These are phyloP conservation scores for Yponomeuta malinellus DNA, from an alignment of 2,888 invertebrate species.

Conservation along the genomic window DNA sequence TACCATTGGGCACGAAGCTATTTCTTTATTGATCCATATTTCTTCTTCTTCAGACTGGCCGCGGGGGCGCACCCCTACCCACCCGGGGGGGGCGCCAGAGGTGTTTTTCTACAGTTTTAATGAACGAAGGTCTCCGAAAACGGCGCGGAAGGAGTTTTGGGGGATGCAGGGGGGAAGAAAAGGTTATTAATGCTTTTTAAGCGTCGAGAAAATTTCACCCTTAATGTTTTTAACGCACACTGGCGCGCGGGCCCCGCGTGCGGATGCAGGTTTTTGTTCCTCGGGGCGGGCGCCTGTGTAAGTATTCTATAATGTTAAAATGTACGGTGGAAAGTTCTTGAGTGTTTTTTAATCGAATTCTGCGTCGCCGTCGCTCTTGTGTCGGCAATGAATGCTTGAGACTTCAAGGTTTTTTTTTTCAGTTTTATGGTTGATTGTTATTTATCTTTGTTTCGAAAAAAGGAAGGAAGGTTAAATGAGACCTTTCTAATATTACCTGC, in stretches of 20 bases:
- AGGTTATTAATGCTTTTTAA: conserved; percentile 73
- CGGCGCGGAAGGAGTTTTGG: conserved; percentile 45
- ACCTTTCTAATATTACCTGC: too few species aligned
- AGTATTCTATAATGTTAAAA: conserved; percentile 14
- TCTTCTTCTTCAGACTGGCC: conserved; percentile 73
- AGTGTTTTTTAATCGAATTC: conserved; percentile 34
- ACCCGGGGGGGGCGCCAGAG: conserved; percentile 32
- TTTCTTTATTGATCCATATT: conserved; percentile 78
- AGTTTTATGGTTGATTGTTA: background rate
- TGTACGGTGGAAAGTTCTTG: conserved; percentile 12
- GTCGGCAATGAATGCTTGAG: background rate
- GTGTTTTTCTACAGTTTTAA: conserved; percentile 75
- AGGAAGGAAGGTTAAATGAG: too few species aligned
- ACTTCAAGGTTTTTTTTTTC: background rate
- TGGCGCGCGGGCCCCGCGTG: conserved; percentile 18
- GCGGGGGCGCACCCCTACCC: conserved; percentile 31
- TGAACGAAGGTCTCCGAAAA: conserved; percentile 57
- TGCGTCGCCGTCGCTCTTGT: background rate
- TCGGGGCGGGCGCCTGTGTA: conserved; percentile 19
- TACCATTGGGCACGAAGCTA: conserved; percentile 72
- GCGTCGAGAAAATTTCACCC: conserved; percentile 58
- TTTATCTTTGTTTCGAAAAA: background rate
- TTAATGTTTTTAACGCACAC: conserved; percentile 37
- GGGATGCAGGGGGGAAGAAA: conserved; percentile 46
- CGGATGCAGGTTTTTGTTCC: conserved; percentile 27